phyloP scores from a whole-genome alignment of 2,888 invertebrate genomes.

The Melikaiella ostensackeni region DNA sequence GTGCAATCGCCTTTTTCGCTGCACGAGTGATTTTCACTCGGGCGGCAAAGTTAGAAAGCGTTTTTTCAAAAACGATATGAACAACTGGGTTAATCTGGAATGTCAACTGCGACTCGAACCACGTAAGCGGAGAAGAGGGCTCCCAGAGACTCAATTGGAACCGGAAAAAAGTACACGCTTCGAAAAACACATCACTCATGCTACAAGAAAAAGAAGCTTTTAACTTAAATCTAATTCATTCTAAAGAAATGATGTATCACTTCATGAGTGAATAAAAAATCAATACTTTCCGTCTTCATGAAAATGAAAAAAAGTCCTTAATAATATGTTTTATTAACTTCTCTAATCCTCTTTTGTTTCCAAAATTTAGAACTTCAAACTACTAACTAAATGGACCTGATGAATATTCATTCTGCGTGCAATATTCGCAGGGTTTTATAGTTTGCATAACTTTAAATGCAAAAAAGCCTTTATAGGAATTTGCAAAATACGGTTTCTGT shows the following conservation, averaged over 20 bases:
- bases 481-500: neutral
- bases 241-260: neutral
- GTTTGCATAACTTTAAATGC: slow-evolving; percentile 18
- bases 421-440: slow-evolving; percentile 1
- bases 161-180: slow-evolving; percentile 40
- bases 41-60: slow-evolving; percentile 56
- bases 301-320: neutral
- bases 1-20: slow-evolving; percentile 39
- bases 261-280: neutral
- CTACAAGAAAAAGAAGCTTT: slow-evolving; percentile 49
- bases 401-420: slow-evolving; percentile 14
- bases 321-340: neutral
- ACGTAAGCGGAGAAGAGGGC: slow-evolving; percentile 40
- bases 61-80: slow-evolving; percentile 62
- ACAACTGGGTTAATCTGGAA: slow-evolving; percentile 70
- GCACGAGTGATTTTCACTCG: slow-evolving; percentile 46
- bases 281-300: neutral
- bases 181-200: slow-evolving; percentile 49
- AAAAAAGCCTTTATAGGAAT: slow-evolving; percentile 11
- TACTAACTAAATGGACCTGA: neutral
- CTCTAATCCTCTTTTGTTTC: neutral
- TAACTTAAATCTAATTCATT: slow-evolving; percentile 49
- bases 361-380: neutral
- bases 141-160: slow-evolving; percentile 36
- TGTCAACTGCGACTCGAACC: slow-evolving; percentile 62